Base-by-base conservation (phyloP, 2,113 vertebrate species). In the Heterochromis multidens region DNA sequence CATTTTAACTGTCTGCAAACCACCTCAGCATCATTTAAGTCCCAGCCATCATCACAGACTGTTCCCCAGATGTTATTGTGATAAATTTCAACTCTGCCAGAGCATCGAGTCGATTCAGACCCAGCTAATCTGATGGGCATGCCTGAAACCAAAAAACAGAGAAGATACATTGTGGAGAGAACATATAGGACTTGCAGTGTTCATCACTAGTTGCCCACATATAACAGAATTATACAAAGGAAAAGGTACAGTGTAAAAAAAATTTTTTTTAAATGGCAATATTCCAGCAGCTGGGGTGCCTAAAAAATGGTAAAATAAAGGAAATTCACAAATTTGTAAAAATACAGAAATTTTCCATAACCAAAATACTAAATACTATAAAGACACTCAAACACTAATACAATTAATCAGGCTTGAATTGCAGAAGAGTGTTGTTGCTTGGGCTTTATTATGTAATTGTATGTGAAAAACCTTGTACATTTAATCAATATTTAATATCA, bases 1-100 rank as follows among this genome's bases (percentile, higher is more conserved):
- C 61, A 63, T 19, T 63, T n/a, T 0, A 35, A 0, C 31, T 63
- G 0, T 63, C 19, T n/a, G 61, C 31, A 35, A 63, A 35, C 61
- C 19, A 63, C 61, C 1, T 1, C 0, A 1, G 19, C 19, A 35
- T 35, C 61, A n/a, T 35, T 63, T 35, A 63, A n/a, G 31, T 62
- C 59, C 59, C 43, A 52, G 31, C 10, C 8, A 0, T 61, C 0
- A 33, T 0, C 1, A 35, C 60, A 62, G 31, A 62, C 19, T n/a
- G 31, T 62, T 62, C 60, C 60, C 31, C 60, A 62, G 60, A 0
- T 62, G 60, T 35, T 35, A 35, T 13, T 1, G 60, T 62, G 1
- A 0, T 63, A 13, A 2, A 63, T 0, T 63, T 35, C 61, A 2
- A 63, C 19, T 63, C 9, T 62, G 1, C 60, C 31, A 62, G 60